Base-by-base conservation (phyloP, 2,888 invertebrate species). In the Andricus curvator region DNA sequence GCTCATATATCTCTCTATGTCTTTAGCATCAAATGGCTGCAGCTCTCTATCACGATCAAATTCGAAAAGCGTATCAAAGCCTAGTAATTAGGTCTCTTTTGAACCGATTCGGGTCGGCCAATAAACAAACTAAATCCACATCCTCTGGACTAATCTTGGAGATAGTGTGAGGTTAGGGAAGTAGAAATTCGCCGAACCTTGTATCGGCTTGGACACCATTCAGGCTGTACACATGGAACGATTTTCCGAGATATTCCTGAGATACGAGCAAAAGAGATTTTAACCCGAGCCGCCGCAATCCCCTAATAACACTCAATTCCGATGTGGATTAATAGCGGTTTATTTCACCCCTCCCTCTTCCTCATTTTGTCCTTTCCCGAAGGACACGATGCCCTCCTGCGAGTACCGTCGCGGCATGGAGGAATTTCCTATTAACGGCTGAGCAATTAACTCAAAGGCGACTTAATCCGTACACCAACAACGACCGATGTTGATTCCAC, bases 261-360 rank as follows among this genome's bases (percentile, higher is more conserved):
- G 91, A 91, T 91, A 91, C 90, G 85, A 82, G 85, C 85, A 86
- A 87, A 88, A 89, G 90, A 89, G 91, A 90, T 90, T 92, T 92
- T 89, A 91, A 91, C 91, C 90, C 89, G 90, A 89, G 88, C 89
- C 86, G 86, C 89, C 88, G 87, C 89, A 92, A 92, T 90, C 90
- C 92, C 90, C 90, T 90, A 91, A 92, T 92, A 91, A 92, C 91
- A 92, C 92, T 92, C 92, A 92, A 92, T 93, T 91, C 91, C 92
- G 89, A 90, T 92, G 90, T 91, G 92, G 92, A 93, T 93, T 93
- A 93, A 93, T 92, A 90, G 91, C 86, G 90, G 89, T 92, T 92
- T 92, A 92, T 91, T 90, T 88, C 89, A 82, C 80, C 79, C 82
- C 65, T 80, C 17, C 15, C 41, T 20, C 13, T 22, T 44, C 41